phyloP scores from a whole-genome alignment of 92 coral and sea anemone genomes.

The Phymanthus crucifer region DNA sequence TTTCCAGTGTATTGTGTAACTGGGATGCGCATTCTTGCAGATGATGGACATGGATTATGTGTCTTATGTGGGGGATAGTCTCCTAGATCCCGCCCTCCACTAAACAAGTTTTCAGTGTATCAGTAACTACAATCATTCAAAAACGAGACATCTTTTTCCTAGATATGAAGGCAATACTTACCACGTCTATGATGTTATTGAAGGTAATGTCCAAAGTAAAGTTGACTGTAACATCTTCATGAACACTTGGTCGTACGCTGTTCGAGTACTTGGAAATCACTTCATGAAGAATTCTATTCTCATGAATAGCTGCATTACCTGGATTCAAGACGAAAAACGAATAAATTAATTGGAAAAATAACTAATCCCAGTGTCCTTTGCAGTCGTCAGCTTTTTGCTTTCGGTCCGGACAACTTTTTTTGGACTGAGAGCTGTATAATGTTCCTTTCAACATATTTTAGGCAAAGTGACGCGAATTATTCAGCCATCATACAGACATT shows the following conservation, averaged over 20 bases:
- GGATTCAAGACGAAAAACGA: not conserved
- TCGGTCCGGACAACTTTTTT: too few relatives aligned
- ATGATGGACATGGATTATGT: too few relatives aligned
- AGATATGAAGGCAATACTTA: conserved; percentile 12
- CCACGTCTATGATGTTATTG: conserved; percentile 66
- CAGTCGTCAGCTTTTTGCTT: too few relatives aligned
- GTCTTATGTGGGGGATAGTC: too few relatives aligned
- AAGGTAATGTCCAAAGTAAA: conserved; percentile 59
- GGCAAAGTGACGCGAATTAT: not conserved
- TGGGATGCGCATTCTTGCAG: too few relatives aligned
- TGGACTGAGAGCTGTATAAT: too few relatives aligned
- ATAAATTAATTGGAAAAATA: not conserved
- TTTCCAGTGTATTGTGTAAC: too few relatives aligned
- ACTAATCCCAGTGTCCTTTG: too few relatives aligned
- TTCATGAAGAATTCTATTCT: conserved; percentile 40
- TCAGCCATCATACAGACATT: not conserved
- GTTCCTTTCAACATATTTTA: not conserved
- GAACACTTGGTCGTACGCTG: conserved; percentile 49
- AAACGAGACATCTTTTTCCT: not conserved
- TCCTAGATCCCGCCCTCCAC: too few relatives aligned
- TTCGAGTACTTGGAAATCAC: conserved; percentile 36
- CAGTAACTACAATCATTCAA: not conserved
- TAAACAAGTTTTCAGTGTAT: too few relatives aligned
- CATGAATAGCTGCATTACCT: conserved; percentile 25
- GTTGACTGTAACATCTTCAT: conserved; percentile 34